phyloP scores from a whole-genome alignment of 2,113 vertebrate genomes.

The Tauraco erythrolophus region DNA sequence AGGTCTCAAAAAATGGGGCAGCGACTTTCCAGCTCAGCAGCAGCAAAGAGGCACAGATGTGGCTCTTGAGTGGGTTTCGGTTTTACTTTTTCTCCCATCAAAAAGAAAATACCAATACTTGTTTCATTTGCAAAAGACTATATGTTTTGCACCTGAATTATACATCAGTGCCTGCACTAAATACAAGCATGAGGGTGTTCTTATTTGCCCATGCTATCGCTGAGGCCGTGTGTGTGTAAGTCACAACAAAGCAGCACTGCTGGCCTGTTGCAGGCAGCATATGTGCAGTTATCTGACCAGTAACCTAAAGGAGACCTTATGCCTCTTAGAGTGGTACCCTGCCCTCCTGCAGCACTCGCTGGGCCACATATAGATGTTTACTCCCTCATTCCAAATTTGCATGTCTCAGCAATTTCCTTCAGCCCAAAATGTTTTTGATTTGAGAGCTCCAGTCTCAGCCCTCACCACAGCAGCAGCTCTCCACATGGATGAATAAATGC shows the following conservation, averaged over 20 bases:
- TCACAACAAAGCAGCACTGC: accelerated
- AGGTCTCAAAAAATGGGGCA: neutral
- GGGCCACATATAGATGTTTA: neutral
- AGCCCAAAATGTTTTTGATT: neutral
- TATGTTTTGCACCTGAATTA: neutral
- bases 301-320: neutral
- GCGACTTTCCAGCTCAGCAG: neutral
- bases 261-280: neutral
- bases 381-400: neutral
- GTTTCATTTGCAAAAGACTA: neutral
- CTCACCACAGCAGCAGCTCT: neutral
- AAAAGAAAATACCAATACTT: neutral
- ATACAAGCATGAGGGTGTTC: neutral
- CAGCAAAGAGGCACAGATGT: neutral
- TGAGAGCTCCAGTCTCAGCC: neutral
- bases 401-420: neutral
- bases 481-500: neutral
- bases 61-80: accelerated
- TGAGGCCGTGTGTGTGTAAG: neutral
- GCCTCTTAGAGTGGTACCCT: neutral
- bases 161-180: neutral
- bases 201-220: accelerated
- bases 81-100: neutral
- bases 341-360: neutral
- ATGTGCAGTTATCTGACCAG: accelerated